Evolutionary conservation across 2,888 invertebrate species (phyloP).

Genomic region (Anticlea derivata): DNA sequence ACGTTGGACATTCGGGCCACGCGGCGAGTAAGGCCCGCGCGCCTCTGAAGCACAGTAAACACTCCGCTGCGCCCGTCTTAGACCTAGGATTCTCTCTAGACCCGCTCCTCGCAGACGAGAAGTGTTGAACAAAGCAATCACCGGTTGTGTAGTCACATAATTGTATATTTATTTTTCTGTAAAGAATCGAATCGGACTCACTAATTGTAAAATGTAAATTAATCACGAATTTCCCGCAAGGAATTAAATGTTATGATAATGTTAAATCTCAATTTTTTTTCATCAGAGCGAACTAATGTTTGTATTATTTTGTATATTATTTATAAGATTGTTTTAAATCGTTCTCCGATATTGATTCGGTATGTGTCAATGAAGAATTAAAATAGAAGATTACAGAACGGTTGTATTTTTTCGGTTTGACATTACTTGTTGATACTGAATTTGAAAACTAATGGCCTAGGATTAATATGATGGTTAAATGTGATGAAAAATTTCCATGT

Average conservation of each 20-base stretch:
- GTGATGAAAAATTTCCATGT: slow-evolving; percentile 83
- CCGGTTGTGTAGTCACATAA: slow-evolving; percentile 75
- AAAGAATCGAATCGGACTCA: slow-evolving; percentile 68
- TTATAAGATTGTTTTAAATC: slow-evolving; percentile 78
- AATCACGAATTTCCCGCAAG: slow-evolving; percentile 68
- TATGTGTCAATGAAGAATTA: slow-evolving; percentile 63
- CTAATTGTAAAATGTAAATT: slow-evolving; percentile 63
- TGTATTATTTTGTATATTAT: slow-evolving; percentile 84
- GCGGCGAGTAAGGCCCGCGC: slow-evolving; percentile 32
- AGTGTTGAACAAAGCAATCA: slow-evolving; percentile 73
- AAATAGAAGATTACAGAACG: slow-evolving; percentile 70
- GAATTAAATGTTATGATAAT: slow-evolving; percentile 69
- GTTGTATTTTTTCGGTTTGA: slow-evolving; percentile 80
- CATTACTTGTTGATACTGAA: slow-evolving; percentile 75
- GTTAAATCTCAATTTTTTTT: slow-evolving; percentile 73
- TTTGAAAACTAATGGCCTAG: slow-evolving; percentile 80
- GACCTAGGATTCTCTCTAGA: slow-evolving; percentile 76
- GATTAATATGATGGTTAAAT: slow-evolving; percentile 70
- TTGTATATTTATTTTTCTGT: slow-evolving; percentile 81
- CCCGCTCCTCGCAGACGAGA: slow-evolving; percentile 78
- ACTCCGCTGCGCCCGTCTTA: slow-evolving; percentile 55
- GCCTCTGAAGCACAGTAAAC: slow-evolving; percentile 55
- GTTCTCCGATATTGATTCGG: slow-evolving; percentile 58
- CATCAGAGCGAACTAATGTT: slow-evolving; percentile 73
- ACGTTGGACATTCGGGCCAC: slow-evolving; percentile 46